Evolutionary conservation across 2,797 vertebrate genomes (phyloP).

Genomic region (Xiphophorus birchmanni): DNA sequence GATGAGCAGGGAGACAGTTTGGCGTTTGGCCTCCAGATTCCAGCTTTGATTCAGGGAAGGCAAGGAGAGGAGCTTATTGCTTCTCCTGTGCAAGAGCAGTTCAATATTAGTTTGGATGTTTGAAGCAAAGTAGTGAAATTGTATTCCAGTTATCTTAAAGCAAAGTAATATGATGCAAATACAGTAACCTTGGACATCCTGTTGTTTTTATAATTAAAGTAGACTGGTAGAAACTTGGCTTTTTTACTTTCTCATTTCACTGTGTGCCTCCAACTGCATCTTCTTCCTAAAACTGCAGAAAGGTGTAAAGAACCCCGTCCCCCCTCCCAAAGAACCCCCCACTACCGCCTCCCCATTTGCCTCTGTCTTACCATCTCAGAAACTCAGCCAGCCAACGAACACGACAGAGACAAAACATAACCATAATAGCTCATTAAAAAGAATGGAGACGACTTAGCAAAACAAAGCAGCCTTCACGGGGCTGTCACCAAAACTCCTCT

Average conservation of each 20-base stretch:
- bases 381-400: conserved; percentile 77
- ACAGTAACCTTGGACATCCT: background rate
- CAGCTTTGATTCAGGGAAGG: conserved; percentile 72
- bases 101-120: background rate
- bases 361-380: conserved; percentile 66
- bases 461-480: conserved; percentile 80
- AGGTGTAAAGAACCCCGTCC: conserved; percentile 42
- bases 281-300: conserved; percentile 29
- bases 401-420: conserved; percentile 77
- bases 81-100: background rate
- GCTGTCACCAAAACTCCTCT: conserved; percentile 78
- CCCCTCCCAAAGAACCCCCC: background rate
- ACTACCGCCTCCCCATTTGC: conserved; percentile 39
- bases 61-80: background rate
- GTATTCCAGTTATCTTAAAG: background rate
- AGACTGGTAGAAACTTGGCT: background rate
- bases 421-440: conserved; percentile 83
- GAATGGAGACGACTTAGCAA: conserved; percentile 78
- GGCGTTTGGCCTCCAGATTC: conserved; percentile 52
- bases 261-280: background rate
- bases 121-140: background rate
- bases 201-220: background rate
- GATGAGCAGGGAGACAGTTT: conserved; percentile 36
- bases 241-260: background rate
- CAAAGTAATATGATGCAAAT: background rate